A percentile compares a stretch with the other conserved stretches of the same genome.
phyloP scores from a whole-genome alignment of 2,888 invertebrate genomes.

The Microplitis deprimator region DNA sequence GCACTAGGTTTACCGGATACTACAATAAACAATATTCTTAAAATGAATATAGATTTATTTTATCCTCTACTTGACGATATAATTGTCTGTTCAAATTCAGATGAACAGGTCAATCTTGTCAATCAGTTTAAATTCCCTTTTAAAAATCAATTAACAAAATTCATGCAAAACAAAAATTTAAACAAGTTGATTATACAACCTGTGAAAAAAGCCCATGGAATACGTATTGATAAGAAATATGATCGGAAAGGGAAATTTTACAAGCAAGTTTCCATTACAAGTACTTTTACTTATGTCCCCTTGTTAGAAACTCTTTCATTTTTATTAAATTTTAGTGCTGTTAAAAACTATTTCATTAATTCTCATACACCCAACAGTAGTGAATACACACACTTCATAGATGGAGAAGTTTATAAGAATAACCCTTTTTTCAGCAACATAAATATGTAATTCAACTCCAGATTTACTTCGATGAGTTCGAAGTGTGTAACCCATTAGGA shows the following conservation, averaged over 20 bases:
- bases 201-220: slow-evolving; percentile 35
- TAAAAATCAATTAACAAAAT: slow-evolving; percentile 6
- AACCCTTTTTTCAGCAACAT: background rate
- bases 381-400: too few relatives aligned
- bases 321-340: slow-evolving; percentile 31
- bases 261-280: slow-evolving; percentile 34
- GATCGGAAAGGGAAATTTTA: slow-evolving; percentile 21
- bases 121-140: too few relatives aligned
- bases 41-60: too few relatives aligned
- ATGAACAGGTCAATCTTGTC: too few relatives aligned
- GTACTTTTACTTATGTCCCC: slow-evolving; percentile 46
- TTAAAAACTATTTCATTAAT: slow-evolving; percentile 18
- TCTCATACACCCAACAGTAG: background rate
- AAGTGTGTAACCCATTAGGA: too few relatives aligned
- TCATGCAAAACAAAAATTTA: slow-evolving; percentile 28
- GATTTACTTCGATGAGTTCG: too few relatives aligned
- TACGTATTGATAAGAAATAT: slow-evolving; percentile 38
- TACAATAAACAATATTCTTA: too few relatives aligned
- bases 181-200: slow-evolving; percentile 30
- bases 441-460: too few relatives aligned
- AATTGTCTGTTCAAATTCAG: too few relatives aligned
- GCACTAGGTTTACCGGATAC: too few relatives aligned
- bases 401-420: too few relatives aligned
- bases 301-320: slow-evolving; percentile 42
- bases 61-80: too few relatives aligned